Evolutionary conservation across 1,140 invertebrate genomes (phyloP).

Genomic region (Drosophila ogumai): DNA sequence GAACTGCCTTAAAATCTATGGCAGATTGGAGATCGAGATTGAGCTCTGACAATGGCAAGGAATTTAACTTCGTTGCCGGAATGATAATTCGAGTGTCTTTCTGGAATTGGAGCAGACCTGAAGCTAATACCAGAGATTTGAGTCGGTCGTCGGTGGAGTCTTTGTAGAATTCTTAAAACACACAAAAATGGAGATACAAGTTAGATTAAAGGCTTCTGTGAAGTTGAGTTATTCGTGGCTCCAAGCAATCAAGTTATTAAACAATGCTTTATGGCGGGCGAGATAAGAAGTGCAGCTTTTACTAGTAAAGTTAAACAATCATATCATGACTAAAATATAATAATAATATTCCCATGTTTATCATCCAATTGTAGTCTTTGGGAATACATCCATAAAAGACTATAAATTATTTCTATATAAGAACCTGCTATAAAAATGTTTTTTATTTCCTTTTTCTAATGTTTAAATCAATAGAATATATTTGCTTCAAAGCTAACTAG

Average conservation of each 20-base stretch:
- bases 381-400: too few species aligned
- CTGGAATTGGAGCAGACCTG: conserved; percentile 55
- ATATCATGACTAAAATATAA: too few species aligned
- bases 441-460: too few species aligned
- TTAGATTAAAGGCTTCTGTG: conserved; percentile 26
- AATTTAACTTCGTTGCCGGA: conserved; percentile 51
- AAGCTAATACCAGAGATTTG: conserved; percentile 25
- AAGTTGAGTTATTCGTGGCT: conserved; percentile 11
- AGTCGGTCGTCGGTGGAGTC: conserved; percentile 12
- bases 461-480: not conserved
- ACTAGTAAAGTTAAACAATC: not conserved
- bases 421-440: not conserved
- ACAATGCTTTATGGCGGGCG: conserved; percentile 3
- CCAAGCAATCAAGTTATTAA: not conserved
- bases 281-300: not conserved
- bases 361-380: not conserved
- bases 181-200: conserved; percentile 24
- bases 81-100: conserved; percentile 58
- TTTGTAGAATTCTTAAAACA: conserved; percentile 22
- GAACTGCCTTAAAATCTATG: conserved; percentile 23
- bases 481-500: not conserved
- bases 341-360: not conserved
- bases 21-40: conserved; percentile 49
- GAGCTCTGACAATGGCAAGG: conserved; percentile 58
- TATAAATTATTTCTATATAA: not conserved